These are phyloP conservation scores for Dasyprocta punctata DNA, from an alignment of 2,113 vertebrate genomes.

Conservation along the genomic window DNA sequence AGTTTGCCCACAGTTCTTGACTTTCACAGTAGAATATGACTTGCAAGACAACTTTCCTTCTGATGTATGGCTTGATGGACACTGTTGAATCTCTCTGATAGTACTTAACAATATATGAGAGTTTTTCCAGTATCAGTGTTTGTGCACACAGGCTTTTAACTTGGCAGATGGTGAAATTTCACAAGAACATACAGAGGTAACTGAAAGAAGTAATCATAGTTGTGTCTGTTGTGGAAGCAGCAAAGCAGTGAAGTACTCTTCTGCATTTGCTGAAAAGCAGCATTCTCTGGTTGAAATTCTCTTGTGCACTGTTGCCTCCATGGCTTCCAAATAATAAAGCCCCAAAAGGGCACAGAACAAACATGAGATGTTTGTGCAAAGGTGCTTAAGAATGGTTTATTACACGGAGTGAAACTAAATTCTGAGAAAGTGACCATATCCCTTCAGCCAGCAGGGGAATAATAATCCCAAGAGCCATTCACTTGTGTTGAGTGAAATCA, in stretches of 20 bases:
- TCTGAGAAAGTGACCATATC: constrained; percentile 96
- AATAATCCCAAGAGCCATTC: constrained; percentile 94
- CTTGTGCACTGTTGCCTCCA: constrained; percentile 96
- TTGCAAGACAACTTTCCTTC: constrained; percentile 98
- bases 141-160: constrained; percentile 87
- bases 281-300: constrained; percentile 89
- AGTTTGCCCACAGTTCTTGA: constrained; percentile 94
- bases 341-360: constrained; percentile 95
- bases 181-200: constrained; percentile 95
- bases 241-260: constrained; percentile 93
- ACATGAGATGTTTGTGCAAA: constrained; percentile 98
- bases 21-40: constrained; percentile 93
- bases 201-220: constrained; percentile 88
- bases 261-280: constrained; percentile 93
- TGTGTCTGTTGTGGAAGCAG: constrained; percentile 91
- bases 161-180: constrained; percentile 94
- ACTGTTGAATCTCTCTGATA: constrained; percentile 96
- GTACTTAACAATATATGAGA: constrained; percentile 95
- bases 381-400: constrained; percentile 98
- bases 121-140: constrained; percentile 88
- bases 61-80: constrained; percentile 94
- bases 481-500: constrained; percentile 90
- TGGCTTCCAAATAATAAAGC: constrained; percentile 97
- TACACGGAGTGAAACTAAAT: constrained; percentile 96
- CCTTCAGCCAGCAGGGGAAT: constrained; percentile 95